phyloP scores from a whole-genome alignment of 2,888 invertebrate genomes.

The Hanleya hanleyi region DNA sequence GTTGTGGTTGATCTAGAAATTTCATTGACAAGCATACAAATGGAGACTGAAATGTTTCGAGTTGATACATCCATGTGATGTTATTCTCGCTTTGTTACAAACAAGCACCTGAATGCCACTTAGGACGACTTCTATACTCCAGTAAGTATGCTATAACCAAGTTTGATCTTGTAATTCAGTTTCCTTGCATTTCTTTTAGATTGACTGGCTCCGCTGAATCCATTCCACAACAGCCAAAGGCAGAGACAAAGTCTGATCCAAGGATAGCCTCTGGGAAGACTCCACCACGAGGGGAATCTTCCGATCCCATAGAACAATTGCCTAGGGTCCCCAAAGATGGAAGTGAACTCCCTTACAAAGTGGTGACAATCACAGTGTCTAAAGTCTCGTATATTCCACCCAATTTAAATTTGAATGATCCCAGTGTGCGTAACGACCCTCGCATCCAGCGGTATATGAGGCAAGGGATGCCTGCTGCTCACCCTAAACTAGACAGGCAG shows the following conservation, averaged over 20 bases:
- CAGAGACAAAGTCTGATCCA: neutral
- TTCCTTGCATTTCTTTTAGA: no score
- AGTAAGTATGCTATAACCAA: no score
- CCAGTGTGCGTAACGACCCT: slow-evolving; percentile 55
- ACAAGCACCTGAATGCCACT: no score
- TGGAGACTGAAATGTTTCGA: no score
- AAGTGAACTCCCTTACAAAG: slow-evolving; percentile 1
- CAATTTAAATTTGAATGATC: slow-evolving; percentile 47
- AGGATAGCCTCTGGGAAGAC: neutral
- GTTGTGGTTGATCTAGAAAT: no score
- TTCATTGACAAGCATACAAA: no score
- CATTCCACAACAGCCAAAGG: neutral
- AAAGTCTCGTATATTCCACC: slow-evolving; percentile 37
- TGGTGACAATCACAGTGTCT: neutral
- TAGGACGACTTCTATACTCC: no score
- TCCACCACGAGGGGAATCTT: neutral
- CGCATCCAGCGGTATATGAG: slow-evolving; percentile 42
- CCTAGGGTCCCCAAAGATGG: slow-evolving; percentile 1
- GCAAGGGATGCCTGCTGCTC: neutral
- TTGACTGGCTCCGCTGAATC: no score
- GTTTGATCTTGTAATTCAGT: no score
- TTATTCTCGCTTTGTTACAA: no score
- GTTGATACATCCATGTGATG: no score
- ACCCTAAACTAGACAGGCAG: neutral
- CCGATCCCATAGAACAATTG: neutral